Base-by-base conservation (phyloP, 2,797 vertebrate genomes). In the Coendou prehensilis region DNA sequence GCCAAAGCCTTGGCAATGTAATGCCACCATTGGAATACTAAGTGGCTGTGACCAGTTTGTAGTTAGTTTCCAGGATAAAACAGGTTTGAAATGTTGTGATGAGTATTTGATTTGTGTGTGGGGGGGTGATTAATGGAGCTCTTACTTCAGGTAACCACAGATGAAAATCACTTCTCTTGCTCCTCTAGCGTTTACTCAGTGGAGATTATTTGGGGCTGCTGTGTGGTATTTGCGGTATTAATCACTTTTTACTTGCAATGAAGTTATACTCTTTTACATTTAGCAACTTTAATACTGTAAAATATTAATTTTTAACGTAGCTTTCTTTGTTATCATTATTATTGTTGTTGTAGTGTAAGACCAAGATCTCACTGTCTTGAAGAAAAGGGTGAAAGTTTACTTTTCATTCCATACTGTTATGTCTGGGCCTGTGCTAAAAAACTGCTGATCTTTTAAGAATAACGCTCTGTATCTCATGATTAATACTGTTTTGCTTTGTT, bases 11-110 rank as follows among this genome's bases (percentile, higher is more conserved):
- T 63, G 75, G 89, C 80, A 73, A 45, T n/a, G 30, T 79, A 94
- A 67, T 81, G n/a, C 54, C 63, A 83, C 54, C 18, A 1, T 10
- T 93, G 71, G 87, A 96, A 91, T 89, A 73, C 13, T 20, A 84
- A 96, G 76, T 61, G 28, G 15, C 85, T 90, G 23, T 50, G 73
- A 84, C 86, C 18, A 5, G 18, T 37, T 54, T 57, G 54, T n/a
- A 64, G 69, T 41, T 28, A 92, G 47, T 1, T 13, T 30, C 71
- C 37, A 67, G 81, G 78, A 75, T 86, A 79, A 85, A 61, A 61
- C 78, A 63, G 20, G 8, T 52, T 52, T 83, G 86, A 88, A 87
- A 88, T 84, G 45, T 94, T 87, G 82, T 93, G 84, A 87, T 0
- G 9, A 6, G 26, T 71, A 37, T 64, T 87, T 87, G 64, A 28